Conservation (phyloP, 2,888 invertebrate genomes). For the Watsonalla cultraria region DNA sequence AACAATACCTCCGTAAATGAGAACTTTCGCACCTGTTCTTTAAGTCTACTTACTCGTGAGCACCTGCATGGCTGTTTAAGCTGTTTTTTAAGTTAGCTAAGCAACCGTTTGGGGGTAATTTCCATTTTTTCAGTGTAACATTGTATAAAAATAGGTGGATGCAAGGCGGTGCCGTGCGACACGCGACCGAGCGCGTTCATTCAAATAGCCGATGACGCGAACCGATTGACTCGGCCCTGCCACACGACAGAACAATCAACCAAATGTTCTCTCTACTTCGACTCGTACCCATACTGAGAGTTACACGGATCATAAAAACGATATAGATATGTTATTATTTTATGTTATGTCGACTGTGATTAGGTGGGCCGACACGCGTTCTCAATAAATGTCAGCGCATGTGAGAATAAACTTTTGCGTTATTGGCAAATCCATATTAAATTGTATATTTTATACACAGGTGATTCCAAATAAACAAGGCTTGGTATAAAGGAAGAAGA, state of each 20-base stretch:
- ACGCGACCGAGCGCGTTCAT: slow-evolving; percentile 64
- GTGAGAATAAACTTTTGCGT: not conserved
- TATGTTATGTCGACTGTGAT: slow-evolving; percentile 1
- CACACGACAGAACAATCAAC: slow-evolving; percentile 18
- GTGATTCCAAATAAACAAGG: too few relatives aligned
- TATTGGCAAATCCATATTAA: not conserved
- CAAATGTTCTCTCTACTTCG: slow-evolving; percentile 10
- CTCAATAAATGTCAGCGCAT: not conserved
- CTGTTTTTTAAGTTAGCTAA: slow-evolving; percentile 17
- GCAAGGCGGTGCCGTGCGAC: slow-evolving; percentile 54
- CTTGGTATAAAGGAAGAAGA: too few relatives aligned
- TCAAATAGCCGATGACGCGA: slow-evolving; percentile 66
- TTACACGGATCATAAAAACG: slow-evolving; percentile 2
- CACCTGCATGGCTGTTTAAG: not conserved
- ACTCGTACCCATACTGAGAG: slow-evolving; percentile 1
- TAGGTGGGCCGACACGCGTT: slow-evolving; percentile 1
- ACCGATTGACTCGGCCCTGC: slow-evolving; percentile 46
- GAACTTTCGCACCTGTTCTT: too few relatives aligned
- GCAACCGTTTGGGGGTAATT: slow-evolving; percentile 19
- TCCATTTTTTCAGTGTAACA: slow-evolving; percentile 22
- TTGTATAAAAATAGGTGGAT: slow-evolving; percentile 33
- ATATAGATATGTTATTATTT: slow-evolving; percentile 2
- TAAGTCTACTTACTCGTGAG: too few relatives aligned
- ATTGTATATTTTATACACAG: not conserved
- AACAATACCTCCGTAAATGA: too few relatives aligned